Conservation (phyloP, 2,113 vertebrate species). For the Brachirus orientalis region DNA sequence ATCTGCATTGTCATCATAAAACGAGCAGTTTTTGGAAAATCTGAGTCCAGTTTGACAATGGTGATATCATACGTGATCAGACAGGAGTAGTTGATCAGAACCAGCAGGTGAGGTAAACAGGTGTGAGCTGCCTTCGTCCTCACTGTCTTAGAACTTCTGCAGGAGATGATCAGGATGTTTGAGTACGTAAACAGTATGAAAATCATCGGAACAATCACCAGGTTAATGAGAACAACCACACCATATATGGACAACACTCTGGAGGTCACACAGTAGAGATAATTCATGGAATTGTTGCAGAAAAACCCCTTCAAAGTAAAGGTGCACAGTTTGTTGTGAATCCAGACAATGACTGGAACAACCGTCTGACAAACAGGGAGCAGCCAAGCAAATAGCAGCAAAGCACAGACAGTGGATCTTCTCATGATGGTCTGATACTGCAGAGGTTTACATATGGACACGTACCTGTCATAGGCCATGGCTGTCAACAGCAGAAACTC, state of each 20-base stretch:
- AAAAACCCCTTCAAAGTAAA: conserved; percentile 30
- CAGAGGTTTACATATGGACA: conserved; percentile 61
- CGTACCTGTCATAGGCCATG: conserved; percentile 62
- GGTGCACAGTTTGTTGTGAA: neutral
- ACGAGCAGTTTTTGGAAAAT: conserved; percentile 25
- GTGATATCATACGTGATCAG: conserved; percentile 20
- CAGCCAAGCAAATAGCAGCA: conserved; percentile 37
- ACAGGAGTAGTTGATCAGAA: conserved; percentile 23
- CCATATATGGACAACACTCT: neutral
- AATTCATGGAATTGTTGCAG: conserved; percentile 40
- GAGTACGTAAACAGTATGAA: conserved; percentile 50
- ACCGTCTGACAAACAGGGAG: conserved; percentile 16
- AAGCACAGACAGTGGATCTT: neutral
- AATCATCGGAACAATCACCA: neutral
- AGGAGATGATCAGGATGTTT: conserved; percentile 29
- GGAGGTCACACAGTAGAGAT: conserved; percentile 22
- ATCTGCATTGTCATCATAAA: conserved; percentile 40
- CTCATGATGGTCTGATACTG: conserved; percentile 51
- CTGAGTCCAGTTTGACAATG: neutral
- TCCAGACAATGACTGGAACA: neutral
- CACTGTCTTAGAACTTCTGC: neutral
- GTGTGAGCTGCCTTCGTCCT: conserved; percentile 49
- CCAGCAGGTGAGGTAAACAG: conserved; percentile 48
- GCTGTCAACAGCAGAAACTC: conserved; percentile 43
- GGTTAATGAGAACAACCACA: conserved; percentile 2